These are phyloP conservation scores for Drosophila pruinosa DNA, from an alignment of 1,140 invertebrate genomes.

Conservation along the genomic window DNA sequence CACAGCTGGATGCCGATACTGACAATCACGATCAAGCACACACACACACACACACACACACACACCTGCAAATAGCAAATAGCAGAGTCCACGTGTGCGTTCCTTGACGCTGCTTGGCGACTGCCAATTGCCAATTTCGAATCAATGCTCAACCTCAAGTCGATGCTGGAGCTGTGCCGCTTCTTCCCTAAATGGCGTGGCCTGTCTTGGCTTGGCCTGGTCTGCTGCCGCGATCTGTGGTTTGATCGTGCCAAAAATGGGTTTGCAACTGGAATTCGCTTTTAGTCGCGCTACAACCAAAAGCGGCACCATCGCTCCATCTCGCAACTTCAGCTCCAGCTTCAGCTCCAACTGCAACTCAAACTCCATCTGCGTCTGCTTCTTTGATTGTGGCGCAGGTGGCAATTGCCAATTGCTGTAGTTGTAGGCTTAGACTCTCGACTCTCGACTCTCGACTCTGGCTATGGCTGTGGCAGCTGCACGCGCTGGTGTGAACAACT, in stretches of 20 bases:
- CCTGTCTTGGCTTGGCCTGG: conserved; percentile 1
- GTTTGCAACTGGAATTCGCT: conserved; percentile 81
- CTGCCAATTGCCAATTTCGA: conserved; percentile 53
- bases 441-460: not conserved
- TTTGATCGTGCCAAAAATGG: conserved; percentile 77
- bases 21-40: conserved; percentile 66
- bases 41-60: not conserved
- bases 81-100: conserved; percentile 68
- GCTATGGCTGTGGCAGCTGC: conserved; percentile 18
- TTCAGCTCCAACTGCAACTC: not conserved
- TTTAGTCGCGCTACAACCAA: conserved; percentile 61
- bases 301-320: conserved; percentile 20
- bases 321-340: conserved; percentile 24
- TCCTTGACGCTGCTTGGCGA: conserved; percentile 39
- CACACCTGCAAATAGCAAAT: conserved; percentile 61
- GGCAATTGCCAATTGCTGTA: conserved; percentile 57
- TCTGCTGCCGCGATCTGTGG: conserved; percentile 27
- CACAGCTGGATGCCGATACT: conserved; percentile 67
- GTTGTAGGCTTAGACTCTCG: too few relatives aligned
- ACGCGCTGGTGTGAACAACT: conserved; percentile 73
- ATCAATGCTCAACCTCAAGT: conserved; percentile 47
- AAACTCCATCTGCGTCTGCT: conserved; percentile 3
- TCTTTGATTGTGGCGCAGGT: conserved; percentile 60
- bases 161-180: conserved; percentile 20
- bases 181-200: conserved; percentile 64